Conservation (phyloP, 2,113 vertebrate genomes). For the Ctenodactylus gundi region DNA sequence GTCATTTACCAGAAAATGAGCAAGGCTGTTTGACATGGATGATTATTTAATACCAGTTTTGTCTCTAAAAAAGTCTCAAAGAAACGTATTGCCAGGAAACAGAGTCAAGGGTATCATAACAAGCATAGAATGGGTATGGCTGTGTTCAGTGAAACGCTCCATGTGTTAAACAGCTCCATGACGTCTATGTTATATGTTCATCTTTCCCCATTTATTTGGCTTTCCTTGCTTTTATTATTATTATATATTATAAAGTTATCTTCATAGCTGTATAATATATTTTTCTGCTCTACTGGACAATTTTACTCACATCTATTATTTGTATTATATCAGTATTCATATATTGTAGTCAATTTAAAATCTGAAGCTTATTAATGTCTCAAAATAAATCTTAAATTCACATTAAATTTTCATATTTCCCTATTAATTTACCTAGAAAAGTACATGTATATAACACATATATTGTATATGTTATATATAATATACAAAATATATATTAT, state of each 20-base stretch:
- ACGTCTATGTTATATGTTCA: slow-evolving; percentile 61
- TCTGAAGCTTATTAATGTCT: slow-evolving; percentile 44
- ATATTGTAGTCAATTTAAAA: slow-evolving; percentile 68
- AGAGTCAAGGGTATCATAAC: neutral
- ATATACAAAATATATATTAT: too few species aligned
- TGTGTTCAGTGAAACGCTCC: slow-evolving; percentile 54
- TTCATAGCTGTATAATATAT: neutral
- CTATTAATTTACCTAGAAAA: neutral
- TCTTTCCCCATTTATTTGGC: neutral
- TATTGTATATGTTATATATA: too few species aligned
- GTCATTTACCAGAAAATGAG: slow-evolving; percentile 72
- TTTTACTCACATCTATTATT: slow-evolving; percentile 65
- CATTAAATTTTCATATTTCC: slow-evolving; percentile 69
- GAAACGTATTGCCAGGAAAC: slow-evolving; percentile 79
- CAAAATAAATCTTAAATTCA: slow-evolving; percentile 66
- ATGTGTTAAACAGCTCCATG: slow-evolving; percentile 56
- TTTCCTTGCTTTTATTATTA: neutral
- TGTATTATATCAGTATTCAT: slow-evolving; percentile 70
- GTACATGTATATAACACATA: too few species aligned
- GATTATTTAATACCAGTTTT: slow-evolving; percentile 79
- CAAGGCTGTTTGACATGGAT: slow-evolving; percentile 80
- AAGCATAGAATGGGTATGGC: neutral
- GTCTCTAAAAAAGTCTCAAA: slow-evolving; percentile 69
- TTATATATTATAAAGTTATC: too few species aligned
- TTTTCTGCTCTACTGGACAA: slow-evolving; percentile 9